Conservation (phyloP, 2,888 invertebrate genomes). For the Eupithecia subfuscata region DNA sequence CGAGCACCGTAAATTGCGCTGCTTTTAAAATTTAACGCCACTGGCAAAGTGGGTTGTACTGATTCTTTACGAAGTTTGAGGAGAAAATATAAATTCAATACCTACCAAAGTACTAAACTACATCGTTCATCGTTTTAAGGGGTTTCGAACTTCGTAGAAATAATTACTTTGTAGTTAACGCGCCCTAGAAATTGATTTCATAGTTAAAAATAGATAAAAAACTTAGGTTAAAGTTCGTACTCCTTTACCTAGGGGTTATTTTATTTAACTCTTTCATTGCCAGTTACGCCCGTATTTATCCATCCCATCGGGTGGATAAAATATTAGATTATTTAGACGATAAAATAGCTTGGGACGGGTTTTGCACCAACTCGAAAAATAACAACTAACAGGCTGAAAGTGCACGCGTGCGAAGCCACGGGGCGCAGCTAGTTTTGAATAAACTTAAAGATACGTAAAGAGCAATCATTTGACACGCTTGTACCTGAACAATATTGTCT, state of each 20-base stretch:
- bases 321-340: too few species aligned
- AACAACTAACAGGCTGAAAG: too few species aligned
- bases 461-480: too few species aligned
- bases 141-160: background rate
- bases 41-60: conserved; percentile 36
- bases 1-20: conserved; percentile 42
- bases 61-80: conserved; percentile 27
- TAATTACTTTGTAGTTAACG: background rate
- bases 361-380: too few species aligned
- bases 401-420: too few species aligned
- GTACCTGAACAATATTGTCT: background rate
- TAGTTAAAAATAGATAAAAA: background rate
- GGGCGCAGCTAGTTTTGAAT: too few species aligned
- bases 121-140: background rate
- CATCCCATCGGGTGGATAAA: too few species aligned
- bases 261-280: too few species aligned
- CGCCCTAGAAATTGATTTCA: background rate
- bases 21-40: conserved; percentile 46
- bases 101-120: background rate
- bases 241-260: too few species aligned
- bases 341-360: too few species aligned
- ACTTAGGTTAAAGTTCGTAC: background rate
- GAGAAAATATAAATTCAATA: conserved; percentile 18
- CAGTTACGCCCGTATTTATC: too few species aligned
- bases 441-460: too few species aligned